Evolutionary conservation across 2,113 vertebrate genomes (phyloP), one percentile per base, ranked within the genome.

Genomic region (Crotalus tigris): DNA sequence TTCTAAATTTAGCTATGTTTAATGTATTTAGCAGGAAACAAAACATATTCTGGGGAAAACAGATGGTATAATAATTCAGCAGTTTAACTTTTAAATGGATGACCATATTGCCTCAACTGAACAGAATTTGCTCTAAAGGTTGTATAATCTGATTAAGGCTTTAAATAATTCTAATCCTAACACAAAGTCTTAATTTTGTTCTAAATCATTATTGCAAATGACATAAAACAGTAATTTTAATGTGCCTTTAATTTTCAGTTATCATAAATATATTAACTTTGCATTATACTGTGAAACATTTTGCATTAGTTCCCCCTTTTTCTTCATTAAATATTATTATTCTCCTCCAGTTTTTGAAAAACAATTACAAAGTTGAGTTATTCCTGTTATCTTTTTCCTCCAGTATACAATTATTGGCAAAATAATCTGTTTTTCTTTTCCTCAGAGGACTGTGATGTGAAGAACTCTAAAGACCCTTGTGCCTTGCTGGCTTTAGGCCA

Each of bases 1-100:
- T 96, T 97, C 93, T 95, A 96, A 95, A 95, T 92, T 94, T 92
- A 87, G 93, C 88, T 93, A 94, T 96, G 87, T 95, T 91, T 23
- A 87, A 93, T 53, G 94, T 93, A 58, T 92, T 44, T 94, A 94
- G 24, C 26, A 95, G 44, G 6, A 21, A 93, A 88, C 5, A 91
- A 96, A 91, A 44, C 90, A 94, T 91, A 92, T 11, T 88, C 17
- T 5, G 55, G 49, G n/a, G 54, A 55, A 88, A 90, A 23, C 6
- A 26, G 54, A 17, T 69, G 57, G 10, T 51, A 61, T 49, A n/a
- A 4, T 87, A 2, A 90, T 92, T 90, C 64, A 64, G 2, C 4
- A 92, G 33, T 85, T 94, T 2, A 0, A 89, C 13, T 1, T 92
- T 1, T 46, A 0, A 39, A 64, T 91, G 46, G 1, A 26, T 91